Evolutionary conservation across 1,140 invertebrate species (phyloP).

Genomic region (Cataglyphis hispanica): DNA sequence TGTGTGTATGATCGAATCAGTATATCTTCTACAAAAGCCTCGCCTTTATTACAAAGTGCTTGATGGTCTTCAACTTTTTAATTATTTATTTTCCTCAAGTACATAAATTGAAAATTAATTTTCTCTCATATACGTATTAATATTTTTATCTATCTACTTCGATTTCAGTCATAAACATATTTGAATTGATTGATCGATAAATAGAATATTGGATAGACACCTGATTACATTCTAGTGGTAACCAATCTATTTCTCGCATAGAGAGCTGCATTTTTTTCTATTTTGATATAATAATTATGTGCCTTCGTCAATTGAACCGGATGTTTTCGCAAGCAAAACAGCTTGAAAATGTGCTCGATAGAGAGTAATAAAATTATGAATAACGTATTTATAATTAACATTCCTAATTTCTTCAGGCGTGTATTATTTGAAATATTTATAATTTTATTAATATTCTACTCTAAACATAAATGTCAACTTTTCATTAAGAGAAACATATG

Average conservation of each 20-base stretch:
- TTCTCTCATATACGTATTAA: slow-evolving; percentile 12
- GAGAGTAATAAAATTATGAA: neutral
- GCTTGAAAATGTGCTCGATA: neutral
- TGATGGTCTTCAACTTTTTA: slow-evolving; percentile 22
- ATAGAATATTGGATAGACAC: slow-evolving; percentile 3
- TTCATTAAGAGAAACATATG: neutral
- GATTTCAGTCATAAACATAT: slow-evolving; percentile 42
- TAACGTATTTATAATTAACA: neutral
- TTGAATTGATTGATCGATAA: slow-evolving; percentile 28
- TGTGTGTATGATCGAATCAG: slow-evolving; percentile 15
- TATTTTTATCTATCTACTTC: slow-evolving; percentile 8
- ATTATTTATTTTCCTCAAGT: slow-evolving; percentile 47
- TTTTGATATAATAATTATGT: neutral
- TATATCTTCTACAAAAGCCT: slow-evolving; percentile 17
- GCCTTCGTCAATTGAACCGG: neutral
- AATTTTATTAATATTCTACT: neutral
- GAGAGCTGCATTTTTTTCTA: neutral
- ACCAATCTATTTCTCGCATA: slow-evolving; percentile 11
- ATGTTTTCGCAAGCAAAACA: slow-evolving; percentile 3
- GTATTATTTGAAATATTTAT: neutral
- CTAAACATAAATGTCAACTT: neutral
- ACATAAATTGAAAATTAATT: slow-evolving; percentile 39
- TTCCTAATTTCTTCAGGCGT: neutral
- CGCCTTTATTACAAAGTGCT: slow-evolving; percentile 4
- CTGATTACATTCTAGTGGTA: neutral